These are phyloP conservation scores for Listrodromus nycthemerus DNA, from an alignment of 2,888 invertebrate genomes.

Conservation along the genomic window DNA sequence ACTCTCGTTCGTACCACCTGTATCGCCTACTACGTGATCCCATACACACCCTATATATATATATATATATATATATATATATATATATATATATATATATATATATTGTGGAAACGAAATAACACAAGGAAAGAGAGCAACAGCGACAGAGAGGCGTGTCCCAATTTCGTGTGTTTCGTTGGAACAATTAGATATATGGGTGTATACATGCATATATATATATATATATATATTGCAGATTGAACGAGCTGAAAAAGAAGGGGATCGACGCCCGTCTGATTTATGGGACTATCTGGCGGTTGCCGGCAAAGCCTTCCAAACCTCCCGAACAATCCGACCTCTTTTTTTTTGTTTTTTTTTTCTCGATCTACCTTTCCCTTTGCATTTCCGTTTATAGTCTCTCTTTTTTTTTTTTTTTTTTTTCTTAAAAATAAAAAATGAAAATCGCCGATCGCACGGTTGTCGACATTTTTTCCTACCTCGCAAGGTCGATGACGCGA, in stretches of 20 bases:
- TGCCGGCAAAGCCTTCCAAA: slow-evolving; percentile 31
- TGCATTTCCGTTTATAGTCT: slow-evolving; percentile 23
- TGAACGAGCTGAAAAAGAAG: slow-evolving; percentile 67
- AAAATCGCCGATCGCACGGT: slow-evolving; percentile 25
- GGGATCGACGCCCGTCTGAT: slow-evolving; percentile 65
- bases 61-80: too few species aligned
- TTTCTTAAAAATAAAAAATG: background rate
- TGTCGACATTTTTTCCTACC: background rate
- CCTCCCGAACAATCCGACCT: slow-evolving; percentile 49
- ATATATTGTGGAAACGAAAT: background rate
- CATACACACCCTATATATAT: background rate
- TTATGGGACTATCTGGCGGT: slow-evolving; percentile 63
- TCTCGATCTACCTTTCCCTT: background rate
- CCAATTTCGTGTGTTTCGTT: slow-evolving; percentile 66
- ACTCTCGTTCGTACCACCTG: slow-evolving; percentile 5
- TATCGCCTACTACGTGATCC: slow-evolving; percentile 1
- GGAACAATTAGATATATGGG: slow-evolving; percentile 70
- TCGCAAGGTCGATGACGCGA: too few species aligned
- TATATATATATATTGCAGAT: slow-evolving; percentile 4
- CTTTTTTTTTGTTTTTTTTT: too few species aligned
- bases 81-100: background rate
- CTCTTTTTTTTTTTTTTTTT: slow-evolving; percentile 47
- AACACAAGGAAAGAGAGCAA: background rate
- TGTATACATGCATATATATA: slow-evolving; percentile 24
- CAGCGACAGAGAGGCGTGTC: slow-evolving; percentile 34